Conservation (phyloP, 2,113 vertebrate genomes). For the Rhynchomys soricoides region DNA sequence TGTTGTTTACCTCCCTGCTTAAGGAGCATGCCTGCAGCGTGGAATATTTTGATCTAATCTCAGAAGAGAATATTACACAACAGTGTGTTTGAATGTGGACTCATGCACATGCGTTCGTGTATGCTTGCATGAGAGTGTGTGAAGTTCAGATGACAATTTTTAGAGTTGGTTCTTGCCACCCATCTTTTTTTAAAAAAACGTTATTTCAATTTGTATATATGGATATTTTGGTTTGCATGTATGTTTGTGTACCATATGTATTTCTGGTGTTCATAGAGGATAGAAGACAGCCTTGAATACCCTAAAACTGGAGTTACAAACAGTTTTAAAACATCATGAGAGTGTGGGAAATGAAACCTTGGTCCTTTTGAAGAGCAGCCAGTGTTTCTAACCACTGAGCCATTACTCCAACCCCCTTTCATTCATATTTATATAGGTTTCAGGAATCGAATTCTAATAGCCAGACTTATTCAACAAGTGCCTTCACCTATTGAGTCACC, state of each 20-base stretch:
- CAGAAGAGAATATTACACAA: background rate
- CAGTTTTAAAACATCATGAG: background rate
- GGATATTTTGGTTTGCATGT: background rate
- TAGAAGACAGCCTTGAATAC: background rate
- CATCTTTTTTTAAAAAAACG: background rate
- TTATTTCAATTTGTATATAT: background rate
- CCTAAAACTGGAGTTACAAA: background rate
- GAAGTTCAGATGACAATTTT: background rate
- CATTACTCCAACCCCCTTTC: background rate
- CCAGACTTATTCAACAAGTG: background rate
- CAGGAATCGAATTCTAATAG: background rate
- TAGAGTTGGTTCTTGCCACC: background rate
- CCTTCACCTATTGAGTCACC: background rate
- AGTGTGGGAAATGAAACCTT: background rate
- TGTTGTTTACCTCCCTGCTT: background rate
- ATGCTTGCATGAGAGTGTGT: background rate
- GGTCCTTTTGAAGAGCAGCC: background rate
- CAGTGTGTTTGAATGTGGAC: background rate
- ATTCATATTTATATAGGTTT: background rate
- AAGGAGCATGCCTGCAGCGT: background rate
- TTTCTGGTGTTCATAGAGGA: background rate
- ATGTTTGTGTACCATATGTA: background rate
- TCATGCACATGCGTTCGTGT: too few relatives aligned
- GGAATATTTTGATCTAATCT: background rate
- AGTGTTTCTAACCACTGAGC: background rate